Base-by-base conservation (phyloP, 2,797 vertebrate species). In the Hozukius guyotensis region DNA sequence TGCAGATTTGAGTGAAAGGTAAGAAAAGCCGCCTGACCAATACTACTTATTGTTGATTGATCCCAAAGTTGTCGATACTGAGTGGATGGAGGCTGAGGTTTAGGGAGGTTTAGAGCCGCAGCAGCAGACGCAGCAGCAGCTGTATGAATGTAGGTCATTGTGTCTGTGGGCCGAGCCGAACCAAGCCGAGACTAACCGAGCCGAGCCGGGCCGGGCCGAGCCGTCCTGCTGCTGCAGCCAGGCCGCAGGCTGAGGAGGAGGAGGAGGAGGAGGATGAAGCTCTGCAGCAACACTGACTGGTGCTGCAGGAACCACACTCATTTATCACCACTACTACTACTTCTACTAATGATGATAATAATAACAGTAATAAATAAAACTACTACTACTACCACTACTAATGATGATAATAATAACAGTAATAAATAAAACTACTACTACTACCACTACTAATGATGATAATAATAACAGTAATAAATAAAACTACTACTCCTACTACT, bases 111-210 rank as follows among this genome's bases (percentile, higher is more conserved):
- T 38, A 24, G 63, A 79, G 57, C 52, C 72, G 62, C 79, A 55
- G 59, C 77, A 29, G 27, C 87, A 32, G 81, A 78, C 74, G 85
- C 22, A 36, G 36, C 52, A 25, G 63, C 72, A 64, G 82, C 83
- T 16, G 69, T 72, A 38, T 85, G 32, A 90, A 93, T 93, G 90
- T 92, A 84, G 93, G 91, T 92, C 91, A 94, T 90, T 92, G 89
- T 93, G 92, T 93, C 87, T 87, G 88, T 89, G 90, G 84, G 91
- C 88, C 90, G 84, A 84, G 56, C 84, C 86, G 79, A 90, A 74
- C 87, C 88, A 20, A 77, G 36, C 84, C 72, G 72, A 87, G 29
- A 6, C 61, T 13, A 83, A 25, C 81, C 83, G 85, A 84, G 72
- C 66, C 72, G 49, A 5, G 36, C 36, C 32, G 32, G 24, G 38